Conservation (phyloP, 2,113 vertebrate genomes). For the Perca flavescens region DNA sequence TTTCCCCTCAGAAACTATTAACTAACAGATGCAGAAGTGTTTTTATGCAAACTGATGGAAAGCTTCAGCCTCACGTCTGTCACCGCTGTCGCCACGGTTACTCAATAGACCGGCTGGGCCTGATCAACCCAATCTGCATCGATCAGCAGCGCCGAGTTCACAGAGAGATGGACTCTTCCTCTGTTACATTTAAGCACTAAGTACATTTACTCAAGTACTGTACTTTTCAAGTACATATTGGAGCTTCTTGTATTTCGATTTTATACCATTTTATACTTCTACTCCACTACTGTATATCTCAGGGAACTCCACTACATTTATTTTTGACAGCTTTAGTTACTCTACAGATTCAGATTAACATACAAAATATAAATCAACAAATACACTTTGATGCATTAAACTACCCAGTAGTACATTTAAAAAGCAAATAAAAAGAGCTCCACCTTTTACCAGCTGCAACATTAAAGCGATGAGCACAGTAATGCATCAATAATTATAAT, state of each 20-base stretch:
- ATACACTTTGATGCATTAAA: no score
- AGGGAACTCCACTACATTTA: no score
- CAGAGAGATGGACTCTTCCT: no score
- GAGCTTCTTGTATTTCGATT: neutral
- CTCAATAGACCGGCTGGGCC: constrained; percentile 4
- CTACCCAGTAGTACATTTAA: no score
- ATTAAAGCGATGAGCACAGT: no score
- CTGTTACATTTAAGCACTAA: neutral
- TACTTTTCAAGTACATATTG: neutral
- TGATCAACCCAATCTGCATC: constrained; percentile 12
- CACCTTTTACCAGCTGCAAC: no score
- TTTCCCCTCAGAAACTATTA: neutral
- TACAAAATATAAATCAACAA: no score
- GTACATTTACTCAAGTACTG: neutral
- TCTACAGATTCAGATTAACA: neutral
- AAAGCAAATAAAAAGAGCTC: no score
- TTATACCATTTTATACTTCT: no score
- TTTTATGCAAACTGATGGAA: neutral
- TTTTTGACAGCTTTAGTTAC: neutral
- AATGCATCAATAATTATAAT: no score
- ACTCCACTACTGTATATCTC: no score
- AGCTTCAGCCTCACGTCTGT: constrained; percentile 4
- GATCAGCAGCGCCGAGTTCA: neutral
- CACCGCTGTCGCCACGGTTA: constrained; percentile 26
- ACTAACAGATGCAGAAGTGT: neutral